Evolutionary conservation across 1,140 invertebrate genomes (phyloP), one percentile per base, ranked within the genome.

Genomic region (Drosophila sp.): DNA sequence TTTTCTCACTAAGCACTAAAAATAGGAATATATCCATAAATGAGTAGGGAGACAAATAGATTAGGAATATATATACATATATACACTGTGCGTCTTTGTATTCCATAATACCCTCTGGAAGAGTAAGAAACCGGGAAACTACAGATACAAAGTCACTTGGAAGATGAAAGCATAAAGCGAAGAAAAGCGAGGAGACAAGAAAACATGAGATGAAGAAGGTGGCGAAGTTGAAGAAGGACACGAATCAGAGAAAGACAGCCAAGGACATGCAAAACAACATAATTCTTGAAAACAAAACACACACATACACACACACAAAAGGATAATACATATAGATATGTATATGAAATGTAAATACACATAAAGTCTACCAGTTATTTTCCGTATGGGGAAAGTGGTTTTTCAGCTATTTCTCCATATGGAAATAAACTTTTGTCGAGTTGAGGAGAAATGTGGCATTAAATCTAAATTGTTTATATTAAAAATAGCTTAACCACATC

Each of bases 231-330:
- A 50, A 25, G 23, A 47, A 47, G 3, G 10, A 10, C 35, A 3
- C 17, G 23, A 47, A 47, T 47, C 44, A 25, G 44, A 23, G 4
- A 44, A 23, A 25, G 41, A 23, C 3, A 44, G 23, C 44, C 44
- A 47, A 47, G 44, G 44, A 50, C 23, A 50, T 50, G 44, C 44
- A 50, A 50, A 50, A 50, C 44, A 50, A 27, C 23, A 50, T 27
- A 50, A 50, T 50, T 50, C 44, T 27, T 50, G 1, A n/a, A 10
- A 50, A 50, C 25, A 27, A 8, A 50, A 50, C 1, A 50, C 23
- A 10, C 23, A 8, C 17, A 23, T 4, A 23, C 11, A 17, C 11
- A 41, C 11, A 17, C 17, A 17, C 17, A 17, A 10, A 50, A 27
- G 25, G 23, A 50, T 27, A 50, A 50, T 50, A 27, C 23, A 10